Base-by-base conservation (phyloP, 2,888 invertebrate genomes). In the Caenorhabditis sp. region DNA sequence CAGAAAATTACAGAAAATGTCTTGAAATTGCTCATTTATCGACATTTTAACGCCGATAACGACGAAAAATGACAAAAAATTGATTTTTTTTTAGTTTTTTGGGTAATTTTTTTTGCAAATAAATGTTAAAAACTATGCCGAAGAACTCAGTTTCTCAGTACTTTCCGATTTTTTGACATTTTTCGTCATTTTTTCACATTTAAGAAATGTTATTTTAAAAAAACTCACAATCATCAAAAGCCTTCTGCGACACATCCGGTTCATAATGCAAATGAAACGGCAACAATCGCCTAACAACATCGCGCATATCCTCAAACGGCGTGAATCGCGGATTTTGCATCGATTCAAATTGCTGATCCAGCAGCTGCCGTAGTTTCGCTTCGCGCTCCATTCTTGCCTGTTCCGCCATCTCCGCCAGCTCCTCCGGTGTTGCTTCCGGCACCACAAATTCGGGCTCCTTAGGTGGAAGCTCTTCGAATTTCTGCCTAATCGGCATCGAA, bases 221-320 rank as follows among this genome's bases (percentile, higher is more conserved):
- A 27, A 66, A 76, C 77, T 76, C 31, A 80, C 80, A 73, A 26
- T 77, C 57, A 21, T 71, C 64, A 20, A 71, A 43, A n/a, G 57
- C 52, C 14, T 70, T 63, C 36, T 61, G 59, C 4, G 70, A 58
- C 14, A 75, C 54, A 49, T 76, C 77, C 31, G 65, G 63, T 23
- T 60, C 57, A 2, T 56, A 21, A 26, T 62, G 53, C 43, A 64
- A 59, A 59, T 77, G 77, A 57, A 38, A 80, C 5, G 75, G 75
- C 21, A 80, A 64, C 62, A 80, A 50, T 25, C 80, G 36, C 20
- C 64, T 36, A 17, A 76, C 56, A n/a, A 77, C 63, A 50, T 80
- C 80, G 21, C 38, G 10, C 23, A 63, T 59, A 5, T 65, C 64
- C 27, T 49, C 38, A 49, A 80, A 80, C 20, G 73, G 70, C 20